These are phyloP conservation scores for Zaprionus camerounensis DNA, from an alignment of 1,140 invertebrate genomes.

Conservation along the genomic window DNA sequence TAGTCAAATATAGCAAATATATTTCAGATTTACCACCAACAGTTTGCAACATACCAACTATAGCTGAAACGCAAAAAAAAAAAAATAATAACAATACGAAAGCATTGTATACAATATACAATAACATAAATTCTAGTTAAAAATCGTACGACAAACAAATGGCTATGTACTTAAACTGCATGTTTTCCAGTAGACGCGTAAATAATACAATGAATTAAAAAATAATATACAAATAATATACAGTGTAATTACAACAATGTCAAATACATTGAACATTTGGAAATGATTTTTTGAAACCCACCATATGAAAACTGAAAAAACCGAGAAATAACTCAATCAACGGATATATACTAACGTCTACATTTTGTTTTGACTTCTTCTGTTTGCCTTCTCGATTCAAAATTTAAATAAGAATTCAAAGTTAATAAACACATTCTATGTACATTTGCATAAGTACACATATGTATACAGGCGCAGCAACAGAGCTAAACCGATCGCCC, in stretches of 20 bases:
- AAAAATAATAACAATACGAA: conserved; percentile 29
- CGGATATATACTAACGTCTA: conserved; percentile 17
- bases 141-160: conserved; percentile 38
- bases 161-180: conserved; percentile 28
- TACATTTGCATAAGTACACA: conserved; percentile 40
- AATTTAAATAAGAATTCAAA: conserved; percentile 27
- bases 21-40: conserved; percentile 77
- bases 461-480: conserved; percentile 31
- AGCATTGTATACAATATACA: conserved; percentile 49
- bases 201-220: conserved; percentile 32
- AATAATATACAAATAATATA: conserved; percentile 20
- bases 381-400: conserved; percentile 39
- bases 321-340: conserved; percentile 21
- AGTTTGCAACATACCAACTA: conserved; percentile 70
- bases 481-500: conserved; percentile 22
- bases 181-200: conserved; percentile 42
- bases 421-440: conserved; percentile 29
- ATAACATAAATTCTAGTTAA: conserved; percentile 47
- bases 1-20: conserved; percentile 72
- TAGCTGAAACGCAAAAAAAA: conserved; percentile 63
- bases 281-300: conserved; percentile 72
- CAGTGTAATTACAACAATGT: conserved; percentile 10
- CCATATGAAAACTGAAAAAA: conserved; percentile 46
- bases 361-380: conserved; percentile 23
- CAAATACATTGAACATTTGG: conserved; percentile 46